A percentile compares a stretch with the other conserved stretches of the same genome.
Conservation (phyloP, 2,113 vertebrate genomes). For the Hypomesus transpacificus region DNA sequence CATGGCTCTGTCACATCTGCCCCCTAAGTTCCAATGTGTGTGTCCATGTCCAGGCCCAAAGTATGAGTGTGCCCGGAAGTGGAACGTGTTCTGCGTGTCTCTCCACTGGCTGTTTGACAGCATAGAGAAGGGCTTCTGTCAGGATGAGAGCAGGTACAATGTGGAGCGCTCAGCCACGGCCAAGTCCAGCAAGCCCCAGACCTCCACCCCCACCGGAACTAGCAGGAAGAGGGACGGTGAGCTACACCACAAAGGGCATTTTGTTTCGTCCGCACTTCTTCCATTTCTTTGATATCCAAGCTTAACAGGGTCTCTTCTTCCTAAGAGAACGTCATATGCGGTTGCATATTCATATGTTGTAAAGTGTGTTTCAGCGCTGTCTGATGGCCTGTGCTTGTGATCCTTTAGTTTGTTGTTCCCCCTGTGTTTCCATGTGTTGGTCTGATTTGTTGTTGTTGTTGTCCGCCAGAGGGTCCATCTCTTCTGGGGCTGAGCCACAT, state of each 20-base stretch:
- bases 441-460: neutral
- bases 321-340: no score
- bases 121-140: constrained; percentile 90
- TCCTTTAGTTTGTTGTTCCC: no score
- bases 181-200: constrained; percentile 66
- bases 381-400: no score
- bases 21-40: no score
- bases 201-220: constrained; percentile 84
- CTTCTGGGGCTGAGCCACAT: constrained; percentile 91
- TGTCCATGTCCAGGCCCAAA: constrained; percentile 81
- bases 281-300: no score
- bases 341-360: no score
- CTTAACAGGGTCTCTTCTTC: no score
- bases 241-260: constrained; percentile 18
- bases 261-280: no score
- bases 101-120: constrained; percentile 94
- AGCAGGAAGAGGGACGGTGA: constrained; percentile 69
- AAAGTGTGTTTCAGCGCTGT: no score
- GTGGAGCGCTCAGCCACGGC: constrained; percentile 60
- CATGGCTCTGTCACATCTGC: no score
- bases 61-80: constrained; percentile 92
- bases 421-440: no score
- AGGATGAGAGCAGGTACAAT: constrained; percentile 87
- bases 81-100: constrained; percentile 94
- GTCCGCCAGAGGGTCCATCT: constrained; percentile 55